Conservation (phyloP, 30 jellyfish, hydroid and myxozoan species). For the Cassiopea andromeda region DNA sequence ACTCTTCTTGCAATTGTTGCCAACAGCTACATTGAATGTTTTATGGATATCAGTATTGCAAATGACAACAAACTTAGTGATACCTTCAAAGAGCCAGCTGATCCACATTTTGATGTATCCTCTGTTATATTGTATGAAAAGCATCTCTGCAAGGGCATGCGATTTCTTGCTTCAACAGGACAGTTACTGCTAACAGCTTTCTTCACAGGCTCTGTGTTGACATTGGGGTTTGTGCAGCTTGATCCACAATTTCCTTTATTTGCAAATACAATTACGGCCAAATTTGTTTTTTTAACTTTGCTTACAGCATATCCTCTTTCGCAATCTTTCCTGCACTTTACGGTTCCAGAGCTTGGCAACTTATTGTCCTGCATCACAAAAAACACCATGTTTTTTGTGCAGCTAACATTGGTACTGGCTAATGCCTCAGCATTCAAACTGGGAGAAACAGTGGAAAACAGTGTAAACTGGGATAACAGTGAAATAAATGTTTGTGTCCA, state of each 20-base stretch:
- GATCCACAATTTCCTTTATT: conserved; percentile 16
- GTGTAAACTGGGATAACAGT: conserved; percentile 34
- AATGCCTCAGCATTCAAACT: conserved; percentile 17
- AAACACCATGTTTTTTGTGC: conserved; percentile 62
- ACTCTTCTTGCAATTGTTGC: not conserved
- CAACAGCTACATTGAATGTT: not conserved
- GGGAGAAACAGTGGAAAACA: conserved; percentile 33
- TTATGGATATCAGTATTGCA: not conserved
- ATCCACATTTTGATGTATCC: conserved; percentile 31
- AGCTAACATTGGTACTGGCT: conserved; percentile 63
- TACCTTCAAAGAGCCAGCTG: conserved; percentile 1
- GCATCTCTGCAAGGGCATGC: conserved; percentile 15
- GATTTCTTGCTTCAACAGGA: conserved; percentile 44
- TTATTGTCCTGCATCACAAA: conserved; percentile 46
- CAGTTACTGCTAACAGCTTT: not conserved
- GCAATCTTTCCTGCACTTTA: conserved; percentile 57
- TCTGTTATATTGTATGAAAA: conserved; percentile 14
- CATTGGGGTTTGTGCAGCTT: conserved; percentile 50
- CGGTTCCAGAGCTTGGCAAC: conserved; percentile 28
- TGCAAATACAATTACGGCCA: conserved; percentile 43
- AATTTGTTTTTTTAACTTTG: conserved; percentile 63
- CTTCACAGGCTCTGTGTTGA: conserved; percentile 30
- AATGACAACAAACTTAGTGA: not conserved
- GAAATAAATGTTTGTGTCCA: conserved; percentile 61
- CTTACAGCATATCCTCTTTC: conserved; percentile 33